These are phyloP conservation scores for Lasioglossum morio DNA, from an alignment of 2,888 invertebrate genomes.

Conservation along the genomic window DNA sequence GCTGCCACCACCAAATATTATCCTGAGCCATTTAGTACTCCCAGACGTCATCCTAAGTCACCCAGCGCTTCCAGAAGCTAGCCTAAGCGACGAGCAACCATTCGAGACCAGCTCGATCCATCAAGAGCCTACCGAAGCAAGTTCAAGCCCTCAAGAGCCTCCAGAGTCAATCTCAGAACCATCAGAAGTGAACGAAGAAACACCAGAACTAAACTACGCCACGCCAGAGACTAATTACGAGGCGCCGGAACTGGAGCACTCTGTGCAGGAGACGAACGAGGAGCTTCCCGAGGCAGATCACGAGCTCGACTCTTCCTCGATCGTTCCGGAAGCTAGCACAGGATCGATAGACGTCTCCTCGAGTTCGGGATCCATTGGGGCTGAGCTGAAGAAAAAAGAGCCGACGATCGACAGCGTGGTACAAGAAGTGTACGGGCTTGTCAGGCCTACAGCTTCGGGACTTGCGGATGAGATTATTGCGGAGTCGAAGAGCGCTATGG, in stretches of 20 bases:
- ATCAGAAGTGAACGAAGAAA: conserved; percentile 76
- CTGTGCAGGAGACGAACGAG: conserved; percentile 62
- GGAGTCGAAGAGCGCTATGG: conserved; percentile 46
- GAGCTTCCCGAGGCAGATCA: conserved; percentile 55
- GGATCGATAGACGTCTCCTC: background rate
- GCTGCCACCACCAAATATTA: too few species aligned
- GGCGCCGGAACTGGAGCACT: conserved; percentile 63
- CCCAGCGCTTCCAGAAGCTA: too few species aligned
- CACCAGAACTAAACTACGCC: conserved; percentile 73
- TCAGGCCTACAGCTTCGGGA: conserved; percentile 65
- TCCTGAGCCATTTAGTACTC: too few species aligned
- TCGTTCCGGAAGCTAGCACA: background rate
- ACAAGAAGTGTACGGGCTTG: conserved; percentile 71
- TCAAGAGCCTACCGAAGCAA: too few species aligned
- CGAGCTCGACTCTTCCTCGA: conserved; percentile 14
- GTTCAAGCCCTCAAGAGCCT: conserved; percentile 39
- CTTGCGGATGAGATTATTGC: conserved; percentile 53
- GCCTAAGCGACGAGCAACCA: too few species aligned
- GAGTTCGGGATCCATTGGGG: background rate
- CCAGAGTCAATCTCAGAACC: conserved; percentile 52
- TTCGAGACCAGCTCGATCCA: too few species aligned
- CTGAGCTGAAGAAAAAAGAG: conserved; percentile 49
- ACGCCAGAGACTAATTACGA: conserved; percentile 76
- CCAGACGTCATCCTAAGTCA: too few species aligned
- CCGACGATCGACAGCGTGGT: conserved; percentile 75